Evolutionary conservation across 2,888 invertebrate genomes (phyloP).

Genomic region (Ametastegia equiseti): DNA sequence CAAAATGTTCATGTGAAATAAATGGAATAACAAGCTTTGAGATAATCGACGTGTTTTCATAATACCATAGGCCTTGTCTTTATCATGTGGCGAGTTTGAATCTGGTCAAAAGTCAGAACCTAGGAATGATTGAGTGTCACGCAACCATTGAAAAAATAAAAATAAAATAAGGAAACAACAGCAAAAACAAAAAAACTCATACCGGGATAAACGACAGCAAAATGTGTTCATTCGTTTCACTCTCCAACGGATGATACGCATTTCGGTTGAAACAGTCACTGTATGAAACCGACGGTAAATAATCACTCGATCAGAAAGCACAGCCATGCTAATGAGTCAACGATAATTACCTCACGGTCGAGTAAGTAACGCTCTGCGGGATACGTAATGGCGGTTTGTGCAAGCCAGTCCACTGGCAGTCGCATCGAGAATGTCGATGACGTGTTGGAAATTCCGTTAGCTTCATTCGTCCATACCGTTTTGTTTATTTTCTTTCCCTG

Average conservation of each 20-base stretch:
- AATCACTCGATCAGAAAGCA: not conserved
- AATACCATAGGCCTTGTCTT: not conserved
- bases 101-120: not conserved
- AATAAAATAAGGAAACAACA: not conserved
- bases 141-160: not conserved
- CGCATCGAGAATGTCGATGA: not conserved
- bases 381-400: not conserved
- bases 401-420: not conserved
- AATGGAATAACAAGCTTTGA: not conserved
- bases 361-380: not conserved
- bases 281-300: not conserved
- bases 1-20: not conserved
- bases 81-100: not conserved
- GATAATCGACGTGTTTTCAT: not conserved
- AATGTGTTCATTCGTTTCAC: not conserved
- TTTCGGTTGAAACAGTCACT: not conserved
- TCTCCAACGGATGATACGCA: too few species aligned
- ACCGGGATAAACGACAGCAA: not conserved
- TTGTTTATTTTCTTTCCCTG: not conserved
- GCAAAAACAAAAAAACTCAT: not conserved
- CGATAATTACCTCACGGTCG: not conserved
- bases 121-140: too few species aligned
- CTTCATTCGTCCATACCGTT: not conserved
- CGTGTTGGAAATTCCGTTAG: conserved; percentile 2
- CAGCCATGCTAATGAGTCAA: not conserved